Conservation (phyloP, 2,113 vertebrate species). For the Cyanocitta stelleri region DNA sequence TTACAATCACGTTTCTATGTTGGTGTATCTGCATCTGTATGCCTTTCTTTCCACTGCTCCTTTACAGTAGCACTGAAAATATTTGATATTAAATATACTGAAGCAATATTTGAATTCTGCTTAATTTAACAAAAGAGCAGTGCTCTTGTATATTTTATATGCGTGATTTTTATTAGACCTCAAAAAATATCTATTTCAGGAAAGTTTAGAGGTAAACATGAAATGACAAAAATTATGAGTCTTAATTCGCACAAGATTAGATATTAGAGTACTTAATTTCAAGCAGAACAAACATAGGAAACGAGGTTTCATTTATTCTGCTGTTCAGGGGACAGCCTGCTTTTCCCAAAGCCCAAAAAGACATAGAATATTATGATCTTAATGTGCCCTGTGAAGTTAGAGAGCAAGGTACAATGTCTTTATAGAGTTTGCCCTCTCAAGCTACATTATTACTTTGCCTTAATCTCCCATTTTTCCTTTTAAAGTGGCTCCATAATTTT, state of each 20-base stretch:
- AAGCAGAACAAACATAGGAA: neutral
- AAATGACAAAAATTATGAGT: neutral
- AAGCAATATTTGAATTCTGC: neutral
- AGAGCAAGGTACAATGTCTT: neutral
- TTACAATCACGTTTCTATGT: neutral
- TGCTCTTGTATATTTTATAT: rapidly evolving
- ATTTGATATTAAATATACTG: neutral
- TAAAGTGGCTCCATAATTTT: neutral
- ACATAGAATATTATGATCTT: neutral
- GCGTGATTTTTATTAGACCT: neutral
- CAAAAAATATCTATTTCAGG: neutral
- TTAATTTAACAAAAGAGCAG: neutral
- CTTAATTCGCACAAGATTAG: neutral
- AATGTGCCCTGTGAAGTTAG: neutral
- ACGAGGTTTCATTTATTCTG: neutral
- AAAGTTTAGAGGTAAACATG: neutral
- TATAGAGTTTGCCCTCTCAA: neutral
- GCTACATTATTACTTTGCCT: neutral
- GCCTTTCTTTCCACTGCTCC: neutral
- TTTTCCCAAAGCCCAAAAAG: neutral
- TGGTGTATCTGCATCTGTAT: neutral
- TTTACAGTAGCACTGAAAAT: neutral
- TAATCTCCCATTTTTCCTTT: neutral
- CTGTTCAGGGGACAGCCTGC: neutral
- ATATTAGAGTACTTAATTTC: neutral